A percentile compares a stretch with the other conserved stretches of the same genome.
phyloP scores from a whole-genome alignment of 1,140 invertebrate species.

The Drosophila willistoni region DNA sequence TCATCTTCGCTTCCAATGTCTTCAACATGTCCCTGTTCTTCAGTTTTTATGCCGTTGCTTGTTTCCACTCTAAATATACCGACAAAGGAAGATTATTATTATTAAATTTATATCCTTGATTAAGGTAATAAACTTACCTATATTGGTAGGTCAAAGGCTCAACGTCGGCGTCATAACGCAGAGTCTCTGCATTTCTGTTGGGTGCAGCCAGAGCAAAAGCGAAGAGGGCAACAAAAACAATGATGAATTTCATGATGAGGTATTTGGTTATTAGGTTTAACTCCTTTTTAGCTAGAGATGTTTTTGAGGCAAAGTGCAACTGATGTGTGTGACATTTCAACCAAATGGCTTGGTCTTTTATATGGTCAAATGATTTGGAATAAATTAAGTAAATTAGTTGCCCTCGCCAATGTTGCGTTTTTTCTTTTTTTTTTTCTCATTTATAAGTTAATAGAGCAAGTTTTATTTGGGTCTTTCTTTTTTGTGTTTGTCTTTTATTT shows the following conservation, averaged over 20 bases:
- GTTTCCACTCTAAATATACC: conserved; percentile 44
- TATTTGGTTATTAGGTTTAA: conserved; percentile 13
- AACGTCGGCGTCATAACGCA: conserved; percentile 81
- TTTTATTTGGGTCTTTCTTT: conserved; percentile 9
- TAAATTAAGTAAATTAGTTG: conserved; percentile 12
- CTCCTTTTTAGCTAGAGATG: not conserved
- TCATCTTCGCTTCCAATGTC: conserved; percentile 64
- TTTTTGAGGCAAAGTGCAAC: not conserved
- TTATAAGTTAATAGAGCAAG: conserved; percentile 2
- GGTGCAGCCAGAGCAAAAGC: conserved; percentile 65
- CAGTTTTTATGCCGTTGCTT: conserved; percentile 37
- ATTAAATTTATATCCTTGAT: too few relatives aligned
- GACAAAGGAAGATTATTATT: not conserved
- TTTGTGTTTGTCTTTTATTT: not conserved
- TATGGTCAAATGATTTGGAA: not conserved
- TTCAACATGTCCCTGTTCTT: conserved; percentile 37
- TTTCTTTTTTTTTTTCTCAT: not conserved
- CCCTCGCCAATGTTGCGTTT: not conserved
- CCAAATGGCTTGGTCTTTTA: not conserved
- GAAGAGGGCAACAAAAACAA: conserved; percentile 71
- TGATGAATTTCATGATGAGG: conserved; percentile 70
- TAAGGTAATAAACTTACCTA: conserved; percentile 79
- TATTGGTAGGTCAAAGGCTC: conserved; percentile 81
- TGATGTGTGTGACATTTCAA: conserved; percentile 7
- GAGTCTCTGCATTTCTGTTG: conserved; percentile 53